These are phyloP conservation scores for Asarcornis scutulata DNA, from an alignment of 2,113 vertebrate species.

Conservation along the genomic window DNA sequence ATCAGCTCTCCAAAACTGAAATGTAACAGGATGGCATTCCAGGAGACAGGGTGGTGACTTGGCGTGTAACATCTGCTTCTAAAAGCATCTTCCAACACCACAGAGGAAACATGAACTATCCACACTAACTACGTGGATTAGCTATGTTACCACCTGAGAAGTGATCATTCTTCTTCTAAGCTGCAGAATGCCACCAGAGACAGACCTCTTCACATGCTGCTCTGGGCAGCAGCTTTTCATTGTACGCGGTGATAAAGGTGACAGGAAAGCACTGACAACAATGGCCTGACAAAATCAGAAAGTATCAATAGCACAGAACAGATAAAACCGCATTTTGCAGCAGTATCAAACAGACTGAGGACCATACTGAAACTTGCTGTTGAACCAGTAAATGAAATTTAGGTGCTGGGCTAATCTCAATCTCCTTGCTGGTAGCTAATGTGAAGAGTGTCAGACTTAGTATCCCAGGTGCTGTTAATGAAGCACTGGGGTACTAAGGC, in stretches of 20 bases:
- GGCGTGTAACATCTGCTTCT: background rate
- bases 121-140: too few relatives aligned
- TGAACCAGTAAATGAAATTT: background rate
- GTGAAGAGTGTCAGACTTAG: background rate
- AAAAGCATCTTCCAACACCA: background rate
- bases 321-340: background rate
- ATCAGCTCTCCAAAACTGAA: background rate
- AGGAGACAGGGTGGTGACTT: background rate
- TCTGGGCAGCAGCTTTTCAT: background rate
- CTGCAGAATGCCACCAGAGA: background rate
- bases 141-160: background rate
- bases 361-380: background rate
- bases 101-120: background rate
- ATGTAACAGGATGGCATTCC: background rate
- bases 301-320: background rate
- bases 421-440: background rate
- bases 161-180: background rate
- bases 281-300: background rate
- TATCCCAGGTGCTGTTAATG: background rate
- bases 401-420: background rate
- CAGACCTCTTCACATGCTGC: background rate
- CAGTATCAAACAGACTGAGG: background rate
- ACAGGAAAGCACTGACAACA: background rate
- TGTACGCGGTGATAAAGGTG: background rate
- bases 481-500: background rate